Percentiles rank a stretch among this genome's conserved stretches.
phyloP scores from a whole-genome alignment of 2,113 vertebrate species.

The Xyliphius kryptos region DNA sequence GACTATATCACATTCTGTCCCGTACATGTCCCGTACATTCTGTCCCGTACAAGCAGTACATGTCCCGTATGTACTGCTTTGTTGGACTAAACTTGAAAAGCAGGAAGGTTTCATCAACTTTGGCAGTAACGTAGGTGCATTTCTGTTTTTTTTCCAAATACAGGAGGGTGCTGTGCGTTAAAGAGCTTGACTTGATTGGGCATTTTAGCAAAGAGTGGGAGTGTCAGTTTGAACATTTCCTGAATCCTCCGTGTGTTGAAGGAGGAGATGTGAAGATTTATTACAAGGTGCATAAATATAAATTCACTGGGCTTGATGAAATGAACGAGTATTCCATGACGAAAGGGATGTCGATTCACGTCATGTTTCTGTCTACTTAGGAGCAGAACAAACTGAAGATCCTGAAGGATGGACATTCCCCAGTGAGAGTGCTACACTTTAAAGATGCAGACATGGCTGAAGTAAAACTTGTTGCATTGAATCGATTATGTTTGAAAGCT shows the following conservation, averaged over 20 bases:
- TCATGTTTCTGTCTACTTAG: too few species aligned
- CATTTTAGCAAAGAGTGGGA: constrained; percentile 86
- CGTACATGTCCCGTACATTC: too few species aligned
- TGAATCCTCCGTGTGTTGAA: constrained; percentile 48
- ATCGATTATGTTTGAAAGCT: too few species aligned
- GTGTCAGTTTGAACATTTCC: constrained; percentile 77
- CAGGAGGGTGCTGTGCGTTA: constrained; percentile 83
- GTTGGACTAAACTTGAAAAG: too few species aligned
- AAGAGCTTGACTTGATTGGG: constrained; percentile 84
- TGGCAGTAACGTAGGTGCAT: too few species aligned
- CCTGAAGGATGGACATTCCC: constrained; percentile 59
- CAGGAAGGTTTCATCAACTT: too few species aligned
- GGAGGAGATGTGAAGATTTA: constrained; percentile 72
- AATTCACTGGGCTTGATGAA: too few species aligned
- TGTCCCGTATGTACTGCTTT: too few species aligned
- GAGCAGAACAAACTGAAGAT: constrained; percentile 71
- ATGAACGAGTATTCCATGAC: too few species aligned
- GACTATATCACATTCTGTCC: too few species aligned
- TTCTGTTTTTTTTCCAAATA: neutral
- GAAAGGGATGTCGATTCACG: too few species aligned
- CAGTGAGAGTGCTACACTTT: constrained; percentile 63
- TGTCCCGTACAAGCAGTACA: too few species aligned
- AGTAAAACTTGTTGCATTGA: constrained; percentile 58
- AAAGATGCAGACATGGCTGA: constrained; percentile 59
- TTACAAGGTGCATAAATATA: constrained; percentile 67